Conservation (phyloP, 2,113 vertebrate genomes). For the Mirounga angustirostris region DNA sequence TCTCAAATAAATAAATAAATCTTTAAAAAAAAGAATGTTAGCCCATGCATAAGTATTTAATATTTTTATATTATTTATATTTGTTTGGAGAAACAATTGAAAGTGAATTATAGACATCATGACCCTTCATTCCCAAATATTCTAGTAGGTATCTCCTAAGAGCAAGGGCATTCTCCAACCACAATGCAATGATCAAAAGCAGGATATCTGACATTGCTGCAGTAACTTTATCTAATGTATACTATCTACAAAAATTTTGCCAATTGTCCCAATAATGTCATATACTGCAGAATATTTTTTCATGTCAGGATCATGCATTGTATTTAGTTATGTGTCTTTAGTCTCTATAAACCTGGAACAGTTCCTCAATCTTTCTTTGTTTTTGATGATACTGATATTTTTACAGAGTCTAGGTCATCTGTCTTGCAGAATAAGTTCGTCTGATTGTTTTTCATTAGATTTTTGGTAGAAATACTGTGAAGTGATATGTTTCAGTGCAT, state of each 20-base stretch:
- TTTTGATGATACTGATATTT: neutral
- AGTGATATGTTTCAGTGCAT: neutral
- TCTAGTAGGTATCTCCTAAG: neutral
- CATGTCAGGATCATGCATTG: neutral
- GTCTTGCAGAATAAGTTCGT: neutral
- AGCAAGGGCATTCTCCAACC: neutral
- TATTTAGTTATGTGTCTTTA: slow-evolving; percentile 6
- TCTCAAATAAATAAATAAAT: neutral
- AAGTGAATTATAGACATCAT: neutral
- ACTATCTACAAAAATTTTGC: neutral
- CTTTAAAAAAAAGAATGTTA: neutral
- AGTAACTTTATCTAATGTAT: neutral
- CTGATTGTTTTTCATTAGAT: neutral
- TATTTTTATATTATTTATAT: neutral
- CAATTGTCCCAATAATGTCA: neutral
- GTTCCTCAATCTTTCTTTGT: neutral
- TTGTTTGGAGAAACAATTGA: neutral
- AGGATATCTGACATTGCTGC: neutral
- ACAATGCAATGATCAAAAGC: neutral
- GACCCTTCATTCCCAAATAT: neutral
- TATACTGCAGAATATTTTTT: neutral
- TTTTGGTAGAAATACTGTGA: neutral
- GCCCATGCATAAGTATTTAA: neutral
- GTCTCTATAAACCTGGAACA: neutral
- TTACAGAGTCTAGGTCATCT: neutral